Evolutionary conservation across 2,113 vertebrate genomes (phyloP).

Genomic region (Leucopsar rothschildi): DNA sequence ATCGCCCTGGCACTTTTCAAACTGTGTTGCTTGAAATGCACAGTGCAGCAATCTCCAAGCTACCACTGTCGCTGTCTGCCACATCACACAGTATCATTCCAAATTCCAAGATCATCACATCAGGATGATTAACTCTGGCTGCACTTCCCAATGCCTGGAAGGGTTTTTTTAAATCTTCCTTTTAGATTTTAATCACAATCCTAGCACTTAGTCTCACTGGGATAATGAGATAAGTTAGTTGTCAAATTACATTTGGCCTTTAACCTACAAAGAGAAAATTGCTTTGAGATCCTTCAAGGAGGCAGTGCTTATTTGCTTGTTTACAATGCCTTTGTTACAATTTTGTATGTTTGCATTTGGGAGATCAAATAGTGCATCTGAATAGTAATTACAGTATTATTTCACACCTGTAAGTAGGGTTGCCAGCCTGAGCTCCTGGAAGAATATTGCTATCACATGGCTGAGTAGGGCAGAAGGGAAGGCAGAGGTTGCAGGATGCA

Average conservation of each 20-base stretch:
- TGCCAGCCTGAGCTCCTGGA: constrained; percentile 71
- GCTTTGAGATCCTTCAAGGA: constrained; percentile 67
- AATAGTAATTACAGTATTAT: constrained; percentile 80
- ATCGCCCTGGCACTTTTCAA: constrained; percentile 82
- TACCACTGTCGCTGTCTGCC: constrained; percentile 70
- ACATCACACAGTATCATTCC: constrained; percentile 77
- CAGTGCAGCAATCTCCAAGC: constrained; percentile 70
- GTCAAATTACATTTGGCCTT: constrained; percentile 68
- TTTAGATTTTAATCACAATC: constrained; percentile 61
- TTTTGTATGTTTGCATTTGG: constrained; percentile 68
- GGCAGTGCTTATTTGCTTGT: constrained; percentile 75
- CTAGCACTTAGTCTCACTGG: constrained; percentile 72
- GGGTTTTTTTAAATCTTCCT: constrained; percentile 69
- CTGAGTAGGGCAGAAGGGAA: constrained; percentile 33
- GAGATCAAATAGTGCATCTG: constrained; percentile 70
- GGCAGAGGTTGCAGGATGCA: not conserved
- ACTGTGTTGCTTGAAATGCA: constrained; percentile 80
- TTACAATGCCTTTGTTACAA: constrained; percentile 72
- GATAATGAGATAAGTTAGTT: constrained; percentile 72
- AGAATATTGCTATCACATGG: constrained; percentile 33
- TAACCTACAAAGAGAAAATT: constrained; percentile 62
- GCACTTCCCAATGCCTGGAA: constrained; percentile 75
- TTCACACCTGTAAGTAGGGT: constrained; percentile 72
- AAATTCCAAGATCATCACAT: constrained; percentile 72
- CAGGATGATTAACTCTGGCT: constrained; percentile 68